Conservation (phyloP, 2,888 invertebrate genomes). For the Sinodicranocentrus sp. region DNA sequence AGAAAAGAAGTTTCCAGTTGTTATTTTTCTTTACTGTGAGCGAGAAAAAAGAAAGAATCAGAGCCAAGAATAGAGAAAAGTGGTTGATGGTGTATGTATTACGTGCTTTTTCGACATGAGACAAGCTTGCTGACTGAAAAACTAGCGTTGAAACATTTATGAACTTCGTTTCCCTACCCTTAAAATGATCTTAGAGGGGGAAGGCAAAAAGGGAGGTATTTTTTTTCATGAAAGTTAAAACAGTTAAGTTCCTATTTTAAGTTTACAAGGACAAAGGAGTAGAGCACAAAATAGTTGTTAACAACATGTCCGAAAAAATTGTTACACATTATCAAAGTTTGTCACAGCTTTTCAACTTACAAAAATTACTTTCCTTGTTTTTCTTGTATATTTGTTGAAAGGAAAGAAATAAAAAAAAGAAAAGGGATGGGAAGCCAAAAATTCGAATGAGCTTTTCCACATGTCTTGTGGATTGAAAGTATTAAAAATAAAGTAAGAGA, state of each 20-base stretch:
- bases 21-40: conserved; percentile 43
- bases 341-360: not conserved
- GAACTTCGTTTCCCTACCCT: conserved; percentile 3
- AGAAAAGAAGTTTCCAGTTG: conserved; percentile 39
- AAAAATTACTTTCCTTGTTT: conserved; percentile 25
- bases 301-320: conserved; percentile 5
- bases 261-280: not conserved
- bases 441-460: conserved; percentile 51
- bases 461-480: conserved; percentile 29
- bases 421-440: conserved; percentile 27
- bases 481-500: conserved; percentile 51
- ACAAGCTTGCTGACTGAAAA: conserved; percentile 26
- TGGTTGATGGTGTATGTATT: conserved; percentile 11
- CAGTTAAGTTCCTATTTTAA: conserved; percentile 4
- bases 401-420: not conserved
- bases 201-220: not conserved
- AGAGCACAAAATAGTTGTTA: conserved; percentile 5
- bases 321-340: conserved; percentile 1
- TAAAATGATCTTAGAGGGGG: conserved; percentile 21
- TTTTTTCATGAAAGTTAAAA: too few relatives aligned
- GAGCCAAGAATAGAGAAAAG: conserved; percentile 53
- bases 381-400: conserved; percentile 1
- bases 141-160: conserved; percentile 62
- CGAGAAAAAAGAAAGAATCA: conserved; percentile 29
- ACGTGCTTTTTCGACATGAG: not conserved